A percentile compares a stretch with the other conserved stretches of the same genome.
phyloP scores from a whole-genome alignment of 2,113 vertebrate species.

The Nothoprocta perdicaria region DNA sequence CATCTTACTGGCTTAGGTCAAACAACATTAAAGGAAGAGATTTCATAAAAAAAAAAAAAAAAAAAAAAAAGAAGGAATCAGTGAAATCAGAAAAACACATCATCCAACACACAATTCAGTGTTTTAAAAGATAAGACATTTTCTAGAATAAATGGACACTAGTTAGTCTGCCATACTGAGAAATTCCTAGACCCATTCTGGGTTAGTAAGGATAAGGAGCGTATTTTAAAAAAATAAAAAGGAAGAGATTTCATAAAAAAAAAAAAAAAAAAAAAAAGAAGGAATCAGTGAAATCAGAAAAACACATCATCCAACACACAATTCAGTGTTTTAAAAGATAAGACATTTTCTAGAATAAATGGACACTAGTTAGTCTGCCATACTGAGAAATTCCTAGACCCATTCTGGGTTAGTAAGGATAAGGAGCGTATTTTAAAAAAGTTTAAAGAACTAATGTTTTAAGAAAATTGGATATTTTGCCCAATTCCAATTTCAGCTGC shows the following conservation, averaged over 20 bases:
- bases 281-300: neutral
- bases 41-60: neutral
- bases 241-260: neutral
- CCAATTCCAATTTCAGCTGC: neutral
- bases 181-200: neutral
- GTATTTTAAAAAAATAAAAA: neutral
- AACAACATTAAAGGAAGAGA: neutral
- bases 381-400: neutral
- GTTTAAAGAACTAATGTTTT: neutral
- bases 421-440: neutral
- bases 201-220: neutral
- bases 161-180: neutral
- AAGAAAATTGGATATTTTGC: conserved; percentile 28
- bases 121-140: neutral
- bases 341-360: neutral
- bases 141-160: neutral
- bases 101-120: neutral
- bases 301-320: neutral
- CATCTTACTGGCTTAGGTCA: neutral
- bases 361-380: neutral
- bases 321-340: neutral
- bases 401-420: neutral
- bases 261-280: fast-evolving
- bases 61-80: fast-evolving
- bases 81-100: neutral